These are phyloP conservation scores for Patella vulgata DNA, from an alignment of 1,140 invertebrate genomes.

Conservation along the genomic window DNA sequence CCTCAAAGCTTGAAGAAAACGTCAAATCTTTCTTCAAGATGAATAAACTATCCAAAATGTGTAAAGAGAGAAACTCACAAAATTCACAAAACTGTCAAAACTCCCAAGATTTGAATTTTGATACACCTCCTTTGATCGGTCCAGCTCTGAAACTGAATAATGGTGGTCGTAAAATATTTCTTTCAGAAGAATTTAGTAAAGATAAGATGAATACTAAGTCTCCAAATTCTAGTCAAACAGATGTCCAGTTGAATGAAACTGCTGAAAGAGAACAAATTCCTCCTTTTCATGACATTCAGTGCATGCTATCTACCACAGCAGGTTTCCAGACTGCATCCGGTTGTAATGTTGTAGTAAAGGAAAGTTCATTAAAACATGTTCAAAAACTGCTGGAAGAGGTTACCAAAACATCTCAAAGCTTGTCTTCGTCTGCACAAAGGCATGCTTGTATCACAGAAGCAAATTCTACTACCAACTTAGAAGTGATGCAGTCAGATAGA, in stretches of 20 bases:
- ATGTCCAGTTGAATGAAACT: not conserved
- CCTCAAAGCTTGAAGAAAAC: not conserved
- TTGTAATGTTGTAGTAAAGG: constrained; percentile 14
- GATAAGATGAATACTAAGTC: not conserved
- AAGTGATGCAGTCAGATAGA: not conserved
- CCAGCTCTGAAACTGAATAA: constrained; percentile 1
- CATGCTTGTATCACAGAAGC: not conserved
- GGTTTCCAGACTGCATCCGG: constrained; percentile 26
- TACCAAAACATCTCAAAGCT: not conserved
- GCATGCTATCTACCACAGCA: not conserved
- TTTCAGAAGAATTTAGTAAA: not conserved
- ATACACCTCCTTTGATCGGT: too few species aligned
- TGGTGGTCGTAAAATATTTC: not conserved
- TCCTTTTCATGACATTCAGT: constrained; percentile 3
- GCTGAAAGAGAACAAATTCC: constrained; percentile 5
- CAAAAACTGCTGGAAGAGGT: constrained; percentile 6
- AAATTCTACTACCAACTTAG: not conserved
- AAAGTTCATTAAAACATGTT: constrained; percentile 15
- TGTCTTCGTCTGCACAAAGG: not conserved
- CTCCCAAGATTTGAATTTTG: too few species aligned
- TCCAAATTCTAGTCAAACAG: not conserved
- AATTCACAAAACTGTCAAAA: too few species aligned
- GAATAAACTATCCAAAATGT: too few species aligned
- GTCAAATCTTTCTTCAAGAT: too few species aligned
- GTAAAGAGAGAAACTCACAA: too few species aligned